Percentiles rank a stretch among this genome's conserved stretches.
phyloP scores from a whole-genome alignment of 2,113 vertebrate species.

The Pygathrix nemaeus region DNA sequence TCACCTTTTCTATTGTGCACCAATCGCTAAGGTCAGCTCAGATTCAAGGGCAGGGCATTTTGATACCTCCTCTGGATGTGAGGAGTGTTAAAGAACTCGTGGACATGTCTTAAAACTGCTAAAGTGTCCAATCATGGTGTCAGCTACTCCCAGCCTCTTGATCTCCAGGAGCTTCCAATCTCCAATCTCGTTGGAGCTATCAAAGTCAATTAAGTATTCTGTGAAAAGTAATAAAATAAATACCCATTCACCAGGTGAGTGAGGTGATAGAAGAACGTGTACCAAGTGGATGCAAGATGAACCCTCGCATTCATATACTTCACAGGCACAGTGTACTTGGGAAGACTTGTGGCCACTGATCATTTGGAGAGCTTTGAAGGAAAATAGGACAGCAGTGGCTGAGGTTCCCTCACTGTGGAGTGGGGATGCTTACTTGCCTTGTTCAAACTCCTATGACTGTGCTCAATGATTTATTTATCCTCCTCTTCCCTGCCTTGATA shows the following conservation, averaged over 20 bases:
- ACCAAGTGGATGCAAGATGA: not conserved
- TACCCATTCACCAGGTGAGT: too few relatives aligned
- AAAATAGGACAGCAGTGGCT: not conserved
- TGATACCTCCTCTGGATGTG: not conserved
- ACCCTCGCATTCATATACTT: fast-evolving
- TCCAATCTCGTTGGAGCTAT: not conserved
- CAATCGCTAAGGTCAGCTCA: not conserved
- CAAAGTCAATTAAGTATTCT: not conserved
- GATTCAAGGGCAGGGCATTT: not conserved
- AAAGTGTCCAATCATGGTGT: not conserved
- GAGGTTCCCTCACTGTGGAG: not conserved
- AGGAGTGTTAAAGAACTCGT: not conserved
- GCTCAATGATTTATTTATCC: not conserved
- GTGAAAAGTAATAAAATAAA: not conserved
- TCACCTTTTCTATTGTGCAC: fast-evolving
- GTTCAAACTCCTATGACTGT: not conserved
- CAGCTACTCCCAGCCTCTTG: not conserved
- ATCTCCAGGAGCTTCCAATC: not conserved
- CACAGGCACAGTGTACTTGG: not conserved
- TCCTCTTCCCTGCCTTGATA: not conserved
- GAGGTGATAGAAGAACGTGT: not conserved
- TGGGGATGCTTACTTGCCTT: not conserved
- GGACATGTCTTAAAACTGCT: not conserved
- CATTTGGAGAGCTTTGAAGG: not conserved
- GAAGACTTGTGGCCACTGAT: not conserved